Conservation (phyloP, 1,140 invertebrate species). For the Drosophila funebris region DNA sequence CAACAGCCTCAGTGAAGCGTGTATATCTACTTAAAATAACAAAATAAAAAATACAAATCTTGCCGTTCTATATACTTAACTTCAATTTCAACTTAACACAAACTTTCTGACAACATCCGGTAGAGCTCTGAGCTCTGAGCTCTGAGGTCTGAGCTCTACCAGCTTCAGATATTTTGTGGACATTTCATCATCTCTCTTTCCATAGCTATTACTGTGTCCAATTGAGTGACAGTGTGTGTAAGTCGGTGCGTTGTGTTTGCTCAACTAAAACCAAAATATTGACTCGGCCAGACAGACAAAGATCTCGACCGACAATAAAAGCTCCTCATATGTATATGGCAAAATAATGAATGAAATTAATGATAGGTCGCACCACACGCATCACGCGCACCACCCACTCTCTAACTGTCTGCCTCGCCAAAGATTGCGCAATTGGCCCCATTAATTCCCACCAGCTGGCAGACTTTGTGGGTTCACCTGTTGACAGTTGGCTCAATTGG, state of each 20-base stretch:
- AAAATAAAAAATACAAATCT: conserved; percentile 25
- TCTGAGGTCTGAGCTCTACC: conserved; percentile 27
- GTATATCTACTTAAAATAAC: conserved; percentile 57
- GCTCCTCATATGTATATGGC: not conserved
- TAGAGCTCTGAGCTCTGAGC: conserved; percentile 28
- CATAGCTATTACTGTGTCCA: conserved; percentile 16
- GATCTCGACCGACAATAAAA: conserved; percentile 1
- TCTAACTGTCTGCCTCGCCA: not conserved
- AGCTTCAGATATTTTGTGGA: conserved; percentile 45
- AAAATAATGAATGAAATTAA: conserved; percentile 4
- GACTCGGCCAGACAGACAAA: conserved; percentile 32
- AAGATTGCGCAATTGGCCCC: conserved; percentile 16
- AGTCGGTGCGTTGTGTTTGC: conserved; percentile 44
- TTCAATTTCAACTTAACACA: conserved; percentile 23
- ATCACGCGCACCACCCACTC: not conserved
- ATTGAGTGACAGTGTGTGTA: not conserved
- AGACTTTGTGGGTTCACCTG: conserved; percentile 15
- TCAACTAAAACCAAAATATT: conserved; percentile 77
- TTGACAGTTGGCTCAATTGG: conserved; percentile 22
- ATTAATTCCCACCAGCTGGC: conserved; percentile 3
- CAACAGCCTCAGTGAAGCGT: conserved; percentile 67
- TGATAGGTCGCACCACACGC: conserved; percentile 6
- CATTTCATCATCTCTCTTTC: conserved; percentile 71
- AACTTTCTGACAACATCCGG: conserved; percentile 55
- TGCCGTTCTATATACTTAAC: conserved; percentile 40